A percentile compares a stretch with the other conserved stretches of the same genome.
Evolutionary conservation across 2,888 invertebrate species (phyloP).

Genomic region (Thecophora atra): DNA sequence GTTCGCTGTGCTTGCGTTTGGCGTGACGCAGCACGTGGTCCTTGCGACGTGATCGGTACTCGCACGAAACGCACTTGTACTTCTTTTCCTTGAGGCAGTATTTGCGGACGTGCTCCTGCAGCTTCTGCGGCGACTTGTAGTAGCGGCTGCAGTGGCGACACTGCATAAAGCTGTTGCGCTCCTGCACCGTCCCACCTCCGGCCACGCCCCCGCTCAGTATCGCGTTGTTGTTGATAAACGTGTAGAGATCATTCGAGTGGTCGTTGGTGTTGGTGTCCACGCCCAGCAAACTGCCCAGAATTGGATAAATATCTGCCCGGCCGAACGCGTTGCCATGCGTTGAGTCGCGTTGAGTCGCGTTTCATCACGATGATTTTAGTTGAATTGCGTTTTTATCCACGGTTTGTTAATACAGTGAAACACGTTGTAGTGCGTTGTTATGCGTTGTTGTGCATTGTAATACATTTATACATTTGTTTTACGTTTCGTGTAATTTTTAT

Average conservation of each 20-base stretch:
- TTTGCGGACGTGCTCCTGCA: constrained; percentile 63
- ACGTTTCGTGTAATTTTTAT: no score
- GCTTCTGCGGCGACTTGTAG: constrained; percentile 61
- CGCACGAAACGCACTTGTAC: constrained; percentile 64
- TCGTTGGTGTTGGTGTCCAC: constrained; percentile 58
- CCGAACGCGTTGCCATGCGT: no score
- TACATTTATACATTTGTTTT: no score
- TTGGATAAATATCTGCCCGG: constrained; percentile 62
- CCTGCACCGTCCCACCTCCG: constrained; percentile 35
- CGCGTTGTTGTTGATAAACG: constrained; percentile 37
- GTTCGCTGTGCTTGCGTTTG: constrained; percentile 61
- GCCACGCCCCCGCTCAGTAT: background rate
- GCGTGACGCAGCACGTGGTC: constrained; percentile 64
- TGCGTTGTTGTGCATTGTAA: no score
- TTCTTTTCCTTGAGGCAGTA: constrained; percentile 65
- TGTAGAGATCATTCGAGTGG: constrained; percentile 34
- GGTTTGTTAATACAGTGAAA: no score
- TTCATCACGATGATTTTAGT: background rate
- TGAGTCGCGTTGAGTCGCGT: background rate
- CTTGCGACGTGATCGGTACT: constrained; percentile 64
- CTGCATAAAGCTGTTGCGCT: constrained; percentile 58
- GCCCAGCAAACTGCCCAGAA: constrained; percentile 63
- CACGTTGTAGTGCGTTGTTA: no score
- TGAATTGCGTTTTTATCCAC: no score
- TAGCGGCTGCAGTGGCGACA: constrained; percentile 64